Conservation (phyloP, 2,888 invertebrate genomes). For the Rhogogaster chlorosoma region DNA sequence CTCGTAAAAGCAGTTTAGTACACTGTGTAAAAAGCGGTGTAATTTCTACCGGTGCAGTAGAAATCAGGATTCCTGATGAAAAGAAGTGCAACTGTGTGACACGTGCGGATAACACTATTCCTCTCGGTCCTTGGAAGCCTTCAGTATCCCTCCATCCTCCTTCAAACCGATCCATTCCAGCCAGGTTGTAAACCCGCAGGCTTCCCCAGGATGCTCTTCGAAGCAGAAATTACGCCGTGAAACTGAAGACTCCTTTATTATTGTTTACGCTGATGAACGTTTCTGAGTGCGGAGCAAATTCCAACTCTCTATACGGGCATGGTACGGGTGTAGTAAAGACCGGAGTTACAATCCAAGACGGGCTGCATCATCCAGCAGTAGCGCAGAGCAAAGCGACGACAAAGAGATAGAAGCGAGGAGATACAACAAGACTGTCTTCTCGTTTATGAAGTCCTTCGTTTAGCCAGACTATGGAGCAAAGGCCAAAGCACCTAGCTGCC, state of each 20-base stretch:
- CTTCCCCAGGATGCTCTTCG: neutral
- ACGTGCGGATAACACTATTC: constrained; percentile 27
- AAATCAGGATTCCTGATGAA: constrained; percentile 9
- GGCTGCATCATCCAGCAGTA: constrained; percentile 7
- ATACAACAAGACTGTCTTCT: constrained; percentile 9
- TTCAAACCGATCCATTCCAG: constrained; percentile 21
- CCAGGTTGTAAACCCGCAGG: constrained; percentile 39
- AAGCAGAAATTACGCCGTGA: constrained; percentile 44
- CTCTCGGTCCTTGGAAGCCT: neutral
- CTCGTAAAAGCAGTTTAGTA: constrained; percentile 12
- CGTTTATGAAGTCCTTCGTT: constrained; percentile 41
- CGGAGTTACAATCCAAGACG: constrained; percentile 10
- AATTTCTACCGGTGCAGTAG: neutral
- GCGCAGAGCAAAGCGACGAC: neutral
- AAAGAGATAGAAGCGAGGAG: neutral
- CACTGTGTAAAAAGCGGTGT: neutral
- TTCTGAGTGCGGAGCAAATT: constrained; percentile 34
- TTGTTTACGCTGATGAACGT: constrained; percentile 48
- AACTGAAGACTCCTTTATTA: constrained; percentile 41
- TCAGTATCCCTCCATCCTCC: neutral
- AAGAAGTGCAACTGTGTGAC: constrained; percentile 31
- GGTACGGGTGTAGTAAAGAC: constrained; percentile 27
- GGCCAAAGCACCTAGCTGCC: neutral
- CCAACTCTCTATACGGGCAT: neutral
- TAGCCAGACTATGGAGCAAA: neutral